Evolutionary conservation across 2,888 invertebrate species (phyloP).

Genomic region (Idaea straminata): DNA sequence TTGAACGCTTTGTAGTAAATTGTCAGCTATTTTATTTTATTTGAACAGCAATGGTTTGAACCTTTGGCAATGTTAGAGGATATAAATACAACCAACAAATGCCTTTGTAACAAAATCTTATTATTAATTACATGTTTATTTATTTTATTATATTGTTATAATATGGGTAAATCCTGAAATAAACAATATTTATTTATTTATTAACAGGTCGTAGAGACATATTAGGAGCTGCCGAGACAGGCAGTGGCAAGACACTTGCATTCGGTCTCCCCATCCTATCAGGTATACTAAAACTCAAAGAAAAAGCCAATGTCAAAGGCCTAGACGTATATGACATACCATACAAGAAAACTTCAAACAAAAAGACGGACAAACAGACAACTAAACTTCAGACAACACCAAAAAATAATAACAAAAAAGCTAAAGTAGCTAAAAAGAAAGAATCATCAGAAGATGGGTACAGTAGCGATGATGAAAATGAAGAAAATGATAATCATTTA

Average conservation of each 20-base stretch:
- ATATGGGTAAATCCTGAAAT: too few species aligned
- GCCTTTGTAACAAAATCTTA: too few species aligned
- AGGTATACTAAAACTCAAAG: conserved; percentile 88
- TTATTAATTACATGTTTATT: too few species aligned
- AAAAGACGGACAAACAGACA: conserved; percentile 42
- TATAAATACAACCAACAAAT: too few species aligned
- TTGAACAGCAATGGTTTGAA: too few species aligned
- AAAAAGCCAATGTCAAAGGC: conserved; percentile 58
- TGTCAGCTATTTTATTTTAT: too few species aligned
- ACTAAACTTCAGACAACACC: conserved; percentile 14
- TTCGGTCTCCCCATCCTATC: conserved; percentile 96
- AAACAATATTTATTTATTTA: conserved; percentile 3
- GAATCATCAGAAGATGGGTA: conserved; percentile 70
- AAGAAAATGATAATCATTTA: conserved; percentile 27
- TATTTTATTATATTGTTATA: too few species aligned
- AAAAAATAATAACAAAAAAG: conserved; percentile 34
- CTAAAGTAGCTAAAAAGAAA: conserved; percentile 32
- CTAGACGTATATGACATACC: conserved; percentile 65
- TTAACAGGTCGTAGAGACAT: conserved; percentile 88
- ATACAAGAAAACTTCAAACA: conserved; percentile 56
- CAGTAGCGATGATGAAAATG: conserved; percentile 50
- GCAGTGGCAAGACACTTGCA: conserved; percentile 98
- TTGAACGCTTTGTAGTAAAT: too few species aligned
- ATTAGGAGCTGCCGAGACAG: conserved; percentile 99
- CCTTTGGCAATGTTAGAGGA: too few species aligned